Conservation (phyloP, 2,797 vertebrate species). For the Taeniopygia guttata region DNA sequence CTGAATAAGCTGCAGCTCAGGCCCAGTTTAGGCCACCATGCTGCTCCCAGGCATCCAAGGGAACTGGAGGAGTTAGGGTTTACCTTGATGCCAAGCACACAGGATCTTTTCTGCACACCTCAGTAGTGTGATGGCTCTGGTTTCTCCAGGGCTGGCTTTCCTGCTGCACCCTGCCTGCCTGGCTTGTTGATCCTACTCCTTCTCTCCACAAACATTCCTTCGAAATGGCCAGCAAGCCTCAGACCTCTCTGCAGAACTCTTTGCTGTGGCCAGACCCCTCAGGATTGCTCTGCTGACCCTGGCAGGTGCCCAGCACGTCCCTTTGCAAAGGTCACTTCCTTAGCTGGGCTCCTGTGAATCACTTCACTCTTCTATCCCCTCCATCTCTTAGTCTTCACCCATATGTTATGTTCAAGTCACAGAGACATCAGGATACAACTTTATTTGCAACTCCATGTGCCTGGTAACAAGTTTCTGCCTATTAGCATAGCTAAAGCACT, state of each 20-base stretch:
- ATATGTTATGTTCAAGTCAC: not conserved
- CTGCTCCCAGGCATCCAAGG: not conserved
- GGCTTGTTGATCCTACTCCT: not conserved
- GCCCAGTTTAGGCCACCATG: not conserved
- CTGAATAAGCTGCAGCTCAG: not conserved
- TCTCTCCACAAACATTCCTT: not conserved
- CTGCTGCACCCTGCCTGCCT: not conserved
- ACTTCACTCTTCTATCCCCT: not conserved
- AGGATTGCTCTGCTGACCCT: not conserved
- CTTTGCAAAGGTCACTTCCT: not conserved
- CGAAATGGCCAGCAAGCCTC: not conserved
- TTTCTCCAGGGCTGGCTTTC: not conserved
- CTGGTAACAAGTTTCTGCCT: constrained; percentile 37
- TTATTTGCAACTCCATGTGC: constrained; percentile 7
- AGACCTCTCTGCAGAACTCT: not conserved
- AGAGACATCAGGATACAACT: not conserved
- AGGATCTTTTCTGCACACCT: not conserved
- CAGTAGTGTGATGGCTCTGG: accelerated
- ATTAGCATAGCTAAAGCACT: constrained; percentile 36
- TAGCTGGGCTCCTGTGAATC: not conserved
- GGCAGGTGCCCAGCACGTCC: not conserved
- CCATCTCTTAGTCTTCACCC: not conserved
- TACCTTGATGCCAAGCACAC: not conserved
- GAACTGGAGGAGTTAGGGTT: not conserved
- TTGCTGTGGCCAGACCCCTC: not conserved